Evolutionary conservation across 2,113 vertebrate species (phyloP).

Genomic region (Fregata magnificens): DNA sequence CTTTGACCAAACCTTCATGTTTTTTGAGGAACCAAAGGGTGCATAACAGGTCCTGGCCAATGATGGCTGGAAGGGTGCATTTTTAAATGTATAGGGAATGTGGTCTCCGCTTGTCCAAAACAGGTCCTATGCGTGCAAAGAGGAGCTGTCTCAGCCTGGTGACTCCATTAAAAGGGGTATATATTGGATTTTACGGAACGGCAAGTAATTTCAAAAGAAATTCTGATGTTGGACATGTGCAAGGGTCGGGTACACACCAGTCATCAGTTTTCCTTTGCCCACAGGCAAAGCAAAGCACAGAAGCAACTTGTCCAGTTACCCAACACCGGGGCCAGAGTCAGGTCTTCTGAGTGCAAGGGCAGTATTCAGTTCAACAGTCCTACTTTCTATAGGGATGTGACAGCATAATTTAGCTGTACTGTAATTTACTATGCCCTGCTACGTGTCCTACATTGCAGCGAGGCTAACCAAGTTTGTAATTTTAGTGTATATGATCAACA

Average conservation of each 20-base stretch:
- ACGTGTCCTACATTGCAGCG: not conserved
- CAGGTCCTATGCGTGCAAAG: no score
- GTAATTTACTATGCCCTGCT: slow-evolving; percentile 22
- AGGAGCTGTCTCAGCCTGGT: not conserved
- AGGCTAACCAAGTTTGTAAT: slow-evolving; percentile 24
- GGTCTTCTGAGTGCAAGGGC: not conserved
- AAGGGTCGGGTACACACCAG: not conserved
- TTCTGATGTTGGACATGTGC: not conserved
- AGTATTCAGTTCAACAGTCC: not conserved
- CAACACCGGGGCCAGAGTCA: not conserved
- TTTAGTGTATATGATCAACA: slow-evolving; percentile 30
- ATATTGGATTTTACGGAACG: not conserved
- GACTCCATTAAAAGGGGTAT: not conserved
- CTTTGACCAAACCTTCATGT: not conserved
- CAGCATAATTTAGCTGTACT: not conserved
- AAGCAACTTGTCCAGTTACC: not conserved
- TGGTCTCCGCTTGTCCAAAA: not conserved
- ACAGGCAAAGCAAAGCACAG: not conserved
- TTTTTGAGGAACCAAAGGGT: not conserved
- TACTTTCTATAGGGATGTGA: not conserved
- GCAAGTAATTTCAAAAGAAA: not conserved
- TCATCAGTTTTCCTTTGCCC: not conserved
- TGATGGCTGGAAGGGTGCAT: fast-evolving
- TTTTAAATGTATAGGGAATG: not conserved
- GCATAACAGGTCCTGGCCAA: not conserved